Conservation (phyloP, 2,113 vertebrate genomes). For the Prochilodus magdalenae region DNA sequence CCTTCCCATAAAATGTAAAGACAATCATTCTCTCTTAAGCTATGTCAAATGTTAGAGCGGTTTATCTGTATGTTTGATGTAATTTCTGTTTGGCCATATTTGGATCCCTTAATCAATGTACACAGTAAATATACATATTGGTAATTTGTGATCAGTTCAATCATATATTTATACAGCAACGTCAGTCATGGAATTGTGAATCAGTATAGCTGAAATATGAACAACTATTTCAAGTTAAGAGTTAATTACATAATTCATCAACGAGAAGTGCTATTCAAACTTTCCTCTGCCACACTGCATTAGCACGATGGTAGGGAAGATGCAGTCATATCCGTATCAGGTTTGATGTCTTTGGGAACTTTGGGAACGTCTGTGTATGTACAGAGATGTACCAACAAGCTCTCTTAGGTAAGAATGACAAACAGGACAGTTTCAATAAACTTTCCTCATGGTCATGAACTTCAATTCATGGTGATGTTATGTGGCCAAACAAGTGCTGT, state of each 20-base stretch:
- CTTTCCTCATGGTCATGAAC: too few relatives aligned
- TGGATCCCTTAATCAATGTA: not conserved
- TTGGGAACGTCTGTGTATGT: not conserved
- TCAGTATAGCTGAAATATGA: not conserved
- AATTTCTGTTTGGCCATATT: not conserved
- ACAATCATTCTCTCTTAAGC: not conserved
- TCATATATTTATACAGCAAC: slow-evolving; percentile 23
- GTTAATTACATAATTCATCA: not conserved
- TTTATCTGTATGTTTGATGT: not conserved
- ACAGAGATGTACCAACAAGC: not conserved
- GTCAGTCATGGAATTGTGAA: slow-evolving; percentile 5
- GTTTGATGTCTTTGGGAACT: not conserved
- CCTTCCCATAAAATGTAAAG: not conserved
- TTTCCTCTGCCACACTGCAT: not conserved
- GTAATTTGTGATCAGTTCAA: not conserved
- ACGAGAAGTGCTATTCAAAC: not conserved
- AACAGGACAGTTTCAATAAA: not conserved
- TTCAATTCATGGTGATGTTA: not conserved
- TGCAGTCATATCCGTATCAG: not conserved
- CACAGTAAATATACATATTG: slow-evolving; percentile 30
- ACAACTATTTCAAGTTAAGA: not conserved
- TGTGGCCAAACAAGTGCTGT: not conserved
- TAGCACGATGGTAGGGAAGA: not conserved
- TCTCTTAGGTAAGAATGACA: not conserved
- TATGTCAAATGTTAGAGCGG: not conserved